A percentile compares a stretch with the other conserved stretches of the same genome.
phyloP scores from a whole-genome alignment of 2,888 invertebrate species.

The Mythimna pallens region DNA sequence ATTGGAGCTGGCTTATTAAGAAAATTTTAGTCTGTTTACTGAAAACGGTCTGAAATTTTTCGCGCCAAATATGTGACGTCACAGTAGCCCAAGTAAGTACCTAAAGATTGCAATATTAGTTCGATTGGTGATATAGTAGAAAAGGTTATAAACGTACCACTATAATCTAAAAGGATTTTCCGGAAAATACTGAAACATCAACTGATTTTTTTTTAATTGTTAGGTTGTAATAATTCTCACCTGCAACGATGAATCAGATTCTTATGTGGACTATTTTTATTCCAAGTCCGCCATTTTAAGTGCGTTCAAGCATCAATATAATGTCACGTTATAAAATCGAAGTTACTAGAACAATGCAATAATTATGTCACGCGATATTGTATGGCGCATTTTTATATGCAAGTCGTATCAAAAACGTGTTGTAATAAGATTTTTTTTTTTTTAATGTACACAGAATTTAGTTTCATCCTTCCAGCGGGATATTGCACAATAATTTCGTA shows the following conservation, averaged over 20 bases:
- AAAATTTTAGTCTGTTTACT: neutral
- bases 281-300: constrained; percentile 27
- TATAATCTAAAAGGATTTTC: too few relatives aligned
- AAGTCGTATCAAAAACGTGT: constrained; percentile 1
- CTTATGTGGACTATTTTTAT: neutral
- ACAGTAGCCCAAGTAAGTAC: neutral
- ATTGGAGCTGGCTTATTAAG: neutral
- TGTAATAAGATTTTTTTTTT: neutral
- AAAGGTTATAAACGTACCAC: neutral
- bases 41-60: constrained; percentile 1
- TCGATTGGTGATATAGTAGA: neutral
- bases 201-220: neutral
- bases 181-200: neutral
- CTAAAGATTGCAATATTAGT: neutral
- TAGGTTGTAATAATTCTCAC: too few relatives aligned
- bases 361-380: constrained; percentile 8
- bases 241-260: neutral
- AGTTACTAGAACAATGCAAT: constrained; percentile 32
- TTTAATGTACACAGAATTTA: constrained; percentile 1
- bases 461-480: neutral
- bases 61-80: neutral
- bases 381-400: constrained; percentile 10
- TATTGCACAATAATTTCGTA: neutral
- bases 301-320: constrained; percentile 5
- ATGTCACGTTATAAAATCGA: constrained; percentile 22